A percentile compares a stretch with the other conserved stretches of the same genome.
Conservation (phyloP, 2,888 invertebrate genomes). For the Abrostola triplasia region DNA sequence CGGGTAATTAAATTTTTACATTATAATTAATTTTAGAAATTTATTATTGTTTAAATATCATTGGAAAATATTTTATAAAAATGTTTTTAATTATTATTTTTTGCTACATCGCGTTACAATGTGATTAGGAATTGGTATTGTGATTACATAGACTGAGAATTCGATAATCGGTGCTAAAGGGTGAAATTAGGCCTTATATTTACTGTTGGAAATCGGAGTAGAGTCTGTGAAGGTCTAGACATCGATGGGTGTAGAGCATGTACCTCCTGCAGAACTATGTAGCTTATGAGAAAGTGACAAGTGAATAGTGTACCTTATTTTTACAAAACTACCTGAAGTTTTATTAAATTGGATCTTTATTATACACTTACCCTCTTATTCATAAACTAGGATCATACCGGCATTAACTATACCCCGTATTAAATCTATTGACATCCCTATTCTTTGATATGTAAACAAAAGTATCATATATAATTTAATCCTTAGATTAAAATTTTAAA, state of each 20-base stretch:
- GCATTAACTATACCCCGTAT: no score
- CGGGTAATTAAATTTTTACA: slow-evolving; percentile 51
- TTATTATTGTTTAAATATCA: slow-evolving; percentile 58
- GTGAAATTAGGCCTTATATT: slow-evolving; percentile 58
- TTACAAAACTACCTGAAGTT: slow-evolving; percentile 8
- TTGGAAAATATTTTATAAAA: slow-evolving; percentile 56
- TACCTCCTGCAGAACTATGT: slow-evolving; percentile 34
- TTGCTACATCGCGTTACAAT: slow-evolving; percentile 36
- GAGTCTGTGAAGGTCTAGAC: slow-evolving; percentile 38
- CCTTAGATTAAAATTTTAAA: no score
- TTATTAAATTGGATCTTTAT: slow-evolving; percentile 15
- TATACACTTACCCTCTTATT: no score
- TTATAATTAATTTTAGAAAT: slow-evolving; percentile 53
- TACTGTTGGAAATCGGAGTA: slow-evolving; percentile 32
- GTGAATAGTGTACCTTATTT: slow-evolving; percentile 18
- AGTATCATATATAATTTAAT: no score
- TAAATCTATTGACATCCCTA: no score
- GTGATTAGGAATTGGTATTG: slow-evolving; percentile 54
- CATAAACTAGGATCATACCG: no score
- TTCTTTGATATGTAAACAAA: no score
- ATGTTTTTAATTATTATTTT: slow-evolving; percentile 53
- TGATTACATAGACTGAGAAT: slow-evolving; percentile 70
- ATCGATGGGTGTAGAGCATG: slow-evolving; percentile 54
- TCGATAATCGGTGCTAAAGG: slow-evolving; percentile 62
- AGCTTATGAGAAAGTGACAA: slow-evolving; percentile 7